Base-by-base conservation (phyloP, 2,113 vertebrate genomes). In the Limanda limanda region DNA sequence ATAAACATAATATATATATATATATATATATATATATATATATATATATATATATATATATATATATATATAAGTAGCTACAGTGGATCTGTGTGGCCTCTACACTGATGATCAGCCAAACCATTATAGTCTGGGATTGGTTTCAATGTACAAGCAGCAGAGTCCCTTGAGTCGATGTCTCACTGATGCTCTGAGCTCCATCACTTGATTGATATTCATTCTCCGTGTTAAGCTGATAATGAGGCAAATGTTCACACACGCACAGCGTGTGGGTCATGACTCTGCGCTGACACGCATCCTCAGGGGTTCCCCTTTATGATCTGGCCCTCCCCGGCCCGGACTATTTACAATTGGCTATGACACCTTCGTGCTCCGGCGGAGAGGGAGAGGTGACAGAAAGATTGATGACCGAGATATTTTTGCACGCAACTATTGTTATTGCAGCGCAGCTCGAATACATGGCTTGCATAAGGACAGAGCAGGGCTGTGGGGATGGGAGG, bases 361-460 rank as follows among this genome's bases (percentile, higher is more conserved):
- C 88, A 92, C 89, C 89, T 90, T 90, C 76, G 90, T 93, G 90
- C 88, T 86, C 63, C 69, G 47, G 85, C 23, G 4, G 66, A 82
- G 84, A 89, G 82, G 78, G 81, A 84, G 82, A 92, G 84, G 91
- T 94, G 93, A 92, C 89, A 94, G 84, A 88, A 90, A 94, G 93
- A 95, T 93, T 88, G 88, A 95, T 94, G 92, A 87, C 87, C 69
- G 76, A 93, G 92, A 90, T 92, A 92, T 83, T 91, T 93, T 92
- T 21, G 92, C 94, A 95, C 93, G 93, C 92, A 94, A 94, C 92
- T 89, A 94, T 94, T 94, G 94, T 94, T 93, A 81, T 83, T 88
- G 76, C 31, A 31, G 31, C 78, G 5, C 65, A 86, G 74, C 20
- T 59, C 80, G 72, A 86, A 87, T 65, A 57, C 13, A 73, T 48